phyloP scores from a whole-genome alignment of 2,113 vertebrate species.

The Phylloscopus whistleri region DNA sequence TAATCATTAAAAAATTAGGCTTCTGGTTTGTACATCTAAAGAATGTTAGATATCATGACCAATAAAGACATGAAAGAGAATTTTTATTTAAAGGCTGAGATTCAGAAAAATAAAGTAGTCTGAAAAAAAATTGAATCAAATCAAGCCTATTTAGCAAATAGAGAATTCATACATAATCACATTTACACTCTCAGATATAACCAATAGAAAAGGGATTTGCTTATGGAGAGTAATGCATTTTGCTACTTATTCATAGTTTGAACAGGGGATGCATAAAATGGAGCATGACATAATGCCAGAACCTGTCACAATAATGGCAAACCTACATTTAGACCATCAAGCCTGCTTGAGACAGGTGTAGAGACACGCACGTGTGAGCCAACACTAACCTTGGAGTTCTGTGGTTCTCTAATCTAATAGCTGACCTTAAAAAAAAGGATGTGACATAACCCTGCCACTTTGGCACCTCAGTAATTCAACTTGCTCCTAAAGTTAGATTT shows the following conservation, averaged over 20 bases:
- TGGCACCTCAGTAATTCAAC: background rate
- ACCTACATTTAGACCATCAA: background rate
- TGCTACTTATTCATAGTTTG: background rate
- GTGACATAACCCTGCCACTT: background rate
- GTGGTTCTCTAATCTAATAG: background rate
- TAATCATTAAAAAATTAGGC: background rate
- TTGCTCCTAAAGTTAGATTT: background rate
- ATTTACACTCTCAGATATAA: background rate
- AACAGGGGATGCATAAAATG: background rate
- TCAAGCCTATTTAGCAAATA: background rate
- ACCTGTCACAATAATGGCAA: background rate
- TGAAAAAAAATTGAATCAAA: background rate
- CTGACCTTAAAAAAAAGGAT: background rate
- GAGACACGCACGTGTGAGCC: fast-evolving
- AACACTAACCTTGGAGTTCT: background rate
- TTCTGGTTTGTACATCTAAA: background rate
- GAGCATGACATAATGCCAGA: background rate
- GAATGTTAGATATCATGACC: background rate
- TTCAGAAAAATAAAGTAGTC: background rate
- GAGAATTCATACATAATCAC: background rate
- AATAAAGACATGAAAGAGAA: background rate
- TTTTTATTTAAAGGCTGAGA: background rate
- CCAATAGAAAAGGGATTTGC: background rate
- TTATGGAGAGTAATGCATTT: background rate
- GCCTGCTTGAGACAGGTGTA: background rate